phyloP scores from a whole-genome alignment of 2,888 invertebrate species.

The Xiphydria camelus region DNA sequence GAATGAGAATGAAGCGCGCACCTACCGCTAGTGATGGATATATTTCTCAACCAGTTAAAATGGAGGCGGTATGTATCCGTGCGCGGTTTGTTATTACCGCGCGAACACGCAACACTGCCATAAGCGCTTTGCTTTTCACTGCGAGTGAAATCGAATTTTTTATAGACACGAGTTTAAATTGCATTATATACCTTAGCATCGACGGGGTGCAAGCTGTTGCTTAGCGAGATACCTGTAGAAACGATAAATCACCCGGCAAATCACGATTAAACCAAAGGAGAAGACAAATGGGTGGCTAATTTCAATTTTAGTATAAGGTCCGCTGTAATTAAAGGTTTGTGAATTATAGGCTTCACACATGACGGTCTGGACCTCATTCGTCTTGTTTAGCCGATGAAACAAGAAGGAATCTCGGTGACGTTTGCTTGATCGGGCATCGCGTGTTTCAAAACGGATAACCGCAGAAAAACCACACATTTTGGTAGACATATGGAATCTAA shows the following conservation, averaged over 20 bases:
- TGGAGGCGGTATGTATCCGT: too few relatives aligned
- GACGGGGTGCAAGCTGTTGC: not conserved
- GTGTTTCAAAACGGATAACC: too few relatives aligned
- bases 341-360: not conserved
- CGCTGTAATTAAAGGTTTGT: not conserved
- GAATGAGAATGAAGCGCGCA: too few relatives aligned
- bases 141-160: slow-evolving; percentile 24
- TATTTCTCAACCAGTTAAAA: too few relatives aligned
- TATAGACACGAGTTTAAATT: slow-evolving; percentile 20
- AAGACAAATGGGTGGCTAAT: slow-evolving; percentile 43
- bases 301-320: slow-evolving; percentile 35
- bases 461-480: too few relatives aligned
- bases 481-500: too few relatives aligned
- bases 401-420: too few relatives aligned
- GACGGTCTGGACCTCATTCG: too few relatives aligned
- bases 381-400: too few relatives aligned
- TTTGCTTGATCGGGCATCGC: too few relatives aligned
- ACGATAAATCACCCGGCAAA: slow-evolving; percentile 39
- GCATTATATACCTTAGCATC: slow-evolving; percentile 27
- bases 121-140: slow-evolving; percentile 38
- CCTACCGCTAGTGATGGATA: too few relatives aligned
- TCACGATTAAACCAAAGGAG: slow-evolving; percentile 38
- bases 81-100: too few relatives aligned
- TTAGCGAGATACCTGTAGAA: slow-evolving; percentile 5
- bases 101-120: slow-evolving; percentile 39